A percentile compares a stretch with the other conserved stretches of the same genome.
Conservation (phyloP, 1,140 invertebrate genomes). For the Lutraria rhynchaena region DNA sequence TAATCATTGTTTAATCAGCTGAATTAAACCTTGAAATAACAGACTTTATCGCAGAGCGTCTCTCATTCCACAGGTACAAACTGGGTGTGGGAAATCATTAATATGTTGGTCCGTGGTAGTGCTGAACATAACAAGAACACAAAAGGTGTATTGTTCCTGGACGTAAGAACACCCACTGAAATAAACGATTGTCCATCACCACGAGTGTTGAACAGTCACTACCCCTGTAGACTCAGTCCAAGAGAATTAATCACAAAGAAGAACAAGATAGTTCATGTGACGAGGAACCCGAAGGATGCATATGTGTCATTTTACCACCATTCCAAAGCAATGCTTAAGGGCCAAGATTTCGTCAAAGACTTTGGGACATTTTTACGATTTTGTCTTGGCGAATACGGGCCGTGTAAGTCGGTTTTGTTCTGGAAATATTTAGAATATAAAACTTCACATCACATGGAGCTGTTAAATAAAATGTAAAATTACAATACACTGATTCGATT, state of each 20-base stretch:
- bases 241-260: constrained; percentile 48
- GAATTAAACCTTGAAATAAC: too few species aligned
- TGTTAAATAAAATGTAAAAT: too few species aligned
- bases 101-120: constrained; percentile 57
- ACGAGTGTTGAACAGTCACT: constrained; percentile 66
- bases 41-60: too few species aligned
- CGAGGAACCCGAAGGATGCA: constrained; percentile 67
- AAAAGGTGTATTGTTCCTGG: constrained; percentile 61
- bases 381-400: background rate
- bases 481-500: too few species aligned
- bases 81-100: constrained; percentile 67
- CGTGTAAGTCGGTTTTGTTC: constrained; percentile 21
- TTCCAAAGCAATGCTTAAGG: constrained; percentile 5
- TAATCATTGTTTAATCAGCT: too few species aligned
- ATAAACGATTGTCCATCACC: constrained; percentile 55
- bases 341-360: too few species aligned
- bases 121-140: constrained; percentile 42
- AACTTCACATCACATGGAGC: too few species aligned
- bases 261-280: constrained; percentile 62
- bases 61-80: constrained; percentile 57
- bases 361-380: background rate
- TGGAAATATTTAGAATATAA: too few species aligned
- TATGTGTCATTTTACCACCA: constrained; percentile 68
- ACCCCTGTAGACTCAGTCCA: constrained; percentile 36
- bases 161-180: constrained; percentile 44